Conservation (phyloP, 2,113 vertebrate genomes). For the Phocoena phocoena region DNA sequence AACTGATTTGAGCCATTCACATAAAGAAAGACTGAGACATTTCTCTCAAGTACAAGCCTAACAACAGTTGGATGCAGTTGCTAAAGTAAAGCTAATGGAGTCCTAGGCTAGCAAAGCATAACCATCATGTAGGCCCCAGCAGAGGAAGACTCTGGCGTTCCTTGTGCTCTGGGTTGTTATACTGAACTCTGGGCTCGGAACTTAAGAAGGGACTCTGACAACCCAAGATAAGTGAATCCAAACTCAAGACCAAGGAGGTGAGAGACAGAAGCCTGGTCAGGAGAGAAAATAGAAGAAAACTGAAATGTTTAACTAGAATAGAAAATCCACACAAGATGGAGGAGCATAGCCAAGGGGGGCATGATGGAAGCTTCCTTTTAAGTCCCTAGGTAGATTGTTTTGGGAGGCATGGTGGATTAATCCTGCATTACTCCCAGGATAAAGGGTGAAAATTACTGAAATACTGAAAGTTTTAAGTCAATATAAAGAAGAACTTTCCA, state of each 20-base stretch:
- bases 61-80: not conserved
- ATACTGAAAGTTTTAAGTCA: not conserved
- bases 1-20: not conserved
- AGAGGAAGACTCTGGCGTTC: rapidly evolving
- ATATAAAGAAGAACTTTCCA: not conserved
- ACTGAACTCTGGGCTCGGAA: not conserved
- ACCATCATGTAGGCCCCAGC: rapidly evolving
- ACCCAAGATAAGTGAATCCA: not conserved
- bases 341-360: not conserved
- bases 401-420: not conserved
- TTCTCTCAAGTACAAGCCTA: not conserved
- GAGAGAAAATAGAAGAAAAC: not conserved
- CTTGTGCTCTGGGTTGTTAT: not conserved
- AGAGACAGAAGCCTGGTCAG: not conserved
- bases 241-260: not conserved
- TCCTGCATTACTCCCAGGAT: not conserved
- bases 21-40: not conserved
- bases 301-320: not conserved
- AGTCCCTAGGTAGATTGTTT: not conserved
- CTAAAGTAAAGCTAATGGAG: not conserved
- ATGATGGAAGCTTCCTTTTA: not conserved
- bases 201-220: not conserved
- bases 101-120: not conserved
- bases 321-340: not conserved
- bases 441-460: not conserved